phyloP scores from a whole-genome alignment of 2,888 invertebrate genomes.

The Eueremaeus valkanovi region DNA sequence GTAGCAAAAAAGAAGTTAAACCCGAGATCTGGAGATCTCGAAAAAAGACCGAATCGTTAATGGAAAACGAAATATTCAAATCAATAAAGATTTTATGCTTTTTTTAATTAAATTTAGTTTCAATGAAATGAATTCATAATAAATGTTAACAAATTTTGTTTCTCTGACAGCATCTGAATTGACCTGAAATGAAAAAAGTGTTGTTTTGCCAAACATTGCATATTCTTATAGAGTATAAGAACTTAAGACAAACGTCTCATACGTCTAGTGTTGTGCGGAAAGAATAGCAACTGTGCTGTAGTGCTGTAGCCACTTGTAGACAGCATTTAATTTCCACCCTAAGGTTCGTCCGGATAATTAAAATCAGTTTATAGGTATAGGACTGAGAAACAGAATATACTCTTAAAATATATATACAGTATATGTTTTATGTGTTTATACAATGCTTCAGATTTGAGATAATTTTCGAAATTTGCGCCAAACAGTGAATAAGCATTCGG shows the following conservation, averaged over 20 bases:
- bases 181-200: neutral
- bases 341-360: conserved; percentile 17
- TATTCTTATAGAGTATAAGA: neutral
- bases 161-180: neutral
- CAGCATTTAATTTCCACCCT: conserved; percentile 9
- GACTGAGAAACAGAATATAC: neutral
- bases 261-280: neutral
- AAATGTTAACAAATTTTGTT: conserved; percentile 2
- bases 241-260: neutral
- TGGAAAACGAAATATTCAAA: conserved; percentile 24
- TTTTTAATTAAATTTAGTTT: conserved; percentile 28
- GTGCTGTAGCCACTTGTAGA: conserved; percentile 7
- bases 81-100: neutral
- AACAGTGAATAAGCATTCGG: too few species aligned
- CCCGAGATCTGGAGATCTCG: neutral
- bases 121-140: neutral
- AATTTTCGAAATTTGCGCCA: too few species aligned
- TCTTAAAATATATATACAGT: too few species aligned
- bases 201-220: neutral
- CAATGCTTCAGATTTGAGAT: too few species aligned
- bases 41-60: neutral
- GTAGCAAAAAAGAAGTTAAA: too few species aligned
- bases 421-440: too few species aligned
- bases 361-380: neutral
- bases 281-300: neutral